Evolutionary conservation across 2,888 invertebrate genomes (phyloP).

Genomic region (Spicauda simplicius): DNA sequence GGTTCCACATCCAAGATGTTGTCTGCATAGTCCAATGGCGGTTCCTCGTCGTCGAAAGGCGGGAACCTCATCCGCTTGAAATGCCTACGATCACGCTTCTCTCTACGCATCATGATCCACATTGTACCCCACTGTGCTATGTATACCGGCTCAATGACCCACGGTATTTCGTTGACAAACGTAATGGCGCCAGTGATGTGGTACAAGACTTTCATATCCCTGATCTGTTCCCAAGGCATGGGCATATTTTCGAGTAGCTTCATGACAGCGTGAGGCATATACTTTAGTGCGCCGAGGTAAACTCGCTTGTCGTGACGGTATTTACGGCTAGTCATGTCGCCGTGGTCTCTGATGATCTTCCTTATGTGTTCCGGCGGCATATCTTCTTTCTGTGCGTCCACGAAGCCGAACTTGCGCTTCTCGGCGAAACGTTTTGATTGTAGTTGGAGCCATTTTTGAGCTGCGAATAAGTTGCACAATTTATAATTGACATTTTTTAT

Average conservation of each 20-base stretch:
- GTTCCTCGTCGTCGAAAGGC: slow-evolving; percentile 99
- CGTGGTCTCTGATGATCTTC: slow-evolving; percentile 99
- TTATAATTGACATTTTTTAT: too few species aligned
- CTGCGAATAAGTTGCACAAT: slow-evolving; percentile 65
- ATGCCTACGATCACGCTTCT: slow-evolving; percentile 98
- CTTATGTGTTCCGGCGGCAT: slow-evolving; percentile 99
- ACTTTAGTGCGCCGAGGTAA: slow-evolving; percentile 98
- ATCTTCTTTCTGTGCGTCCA: slow-evolving; percentile 99
- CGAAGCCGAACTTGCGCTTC: slow-evolving; percentile 99
- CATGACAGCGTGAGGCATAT: slow-evolving; percentile 99
- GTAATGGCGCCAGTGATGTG: slow-evolving; percentile 99
- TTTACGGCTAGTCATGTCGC: slow-evolving; percentile 99
- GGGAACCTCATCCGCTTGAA: slow-evolving; percentile 99
- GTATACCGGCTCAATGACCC: slow-evolving; percentile 99
- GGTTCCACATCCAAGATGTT: slow-evolving; percentile 99
- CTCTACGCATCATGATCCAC: slow-evolving; percentile 99
- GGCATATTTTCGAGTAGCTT: slow-evolving; percentile 99
- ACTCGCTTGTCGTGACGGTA: slow-evolving; percentile 99
- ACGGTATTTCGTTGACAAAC: slow-evolving; percentile 99
- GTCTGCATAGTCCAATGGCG: slow-evolving; percentile 99
- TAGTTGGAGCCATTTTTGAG: slow-evolving; percentile 99
- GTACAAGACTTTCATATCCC: slow-evolving; percentile 98
- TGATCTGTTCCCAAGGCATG: slow-evolving; percentile 99
- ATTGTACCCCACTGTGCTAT: slow-evolving; percentile 99
- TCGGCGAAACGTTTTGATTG: slow-evolving; percentile 99